These are phyloP conservation scores for Listrodromus nycthemerus DNA, from an alignment of 2,888 invertebrate species.

Conservation along the genomic window DNA sequence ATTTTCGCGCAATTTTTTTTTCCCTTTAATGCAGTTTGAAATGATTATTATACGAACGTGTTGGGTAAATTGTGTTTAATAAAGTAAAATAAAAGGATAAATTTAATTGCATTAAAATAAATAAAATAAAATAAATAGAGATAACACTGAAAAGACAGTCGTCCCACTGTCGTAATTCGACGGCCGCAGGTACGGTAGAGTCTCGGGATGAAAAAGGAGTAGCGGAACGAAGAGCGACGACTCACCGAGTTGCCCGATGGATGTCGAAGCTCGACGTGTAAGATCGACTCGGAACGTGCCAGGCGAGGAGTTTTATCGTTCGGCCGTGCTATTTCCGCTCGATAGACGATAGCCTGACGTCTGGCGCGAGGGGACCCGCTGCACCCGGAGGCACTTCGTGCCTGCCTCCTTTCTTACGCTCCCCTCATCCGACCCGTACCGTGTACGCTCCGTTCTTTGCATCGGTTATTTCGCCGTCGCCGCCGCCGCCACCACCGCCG, in stretches of 20 bases:
- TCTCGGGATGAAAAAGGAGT: background rate
- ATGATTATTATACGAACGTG: too few relatives aligned
- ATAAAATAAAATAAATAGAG: background rate
- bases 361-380: constrained; percentile 40
- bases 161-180: background rate
- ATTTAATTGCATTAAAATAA: background rate
- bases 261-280: constrained; percentile 12
- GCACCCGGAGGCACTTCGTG: constrained; percentile 62
- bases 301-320: constrained; percentile 70
- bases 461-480: constrained; percentile 68
- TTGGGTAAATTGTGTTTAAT: too few relatives aligned
- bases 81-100: too few relatives aligned
- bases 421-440: constrained; percentile 18
- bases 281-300: constrained; percentile 45
- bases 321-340: constrained; percentile 71
- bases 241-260: constrained; percentile 4
- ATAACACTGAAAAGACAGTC: background rate
- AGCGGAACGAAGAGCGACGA: background rate
- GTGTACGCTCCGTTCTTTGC: constrained; percentile 54
- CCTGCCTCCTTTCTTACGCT: constrained; percentile 38
- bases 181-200: background rate
- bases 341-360: constrained; percentile 65
- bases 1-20: background rate
- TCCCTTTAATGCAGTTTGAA: too few relatives aligned
- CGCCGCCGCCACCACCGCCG: too few relatives aligned